Evolutionary conservation across 2,113 vertebrate genomes (phyloP).

Genomic region (Paedocypris sp.): DNA sequence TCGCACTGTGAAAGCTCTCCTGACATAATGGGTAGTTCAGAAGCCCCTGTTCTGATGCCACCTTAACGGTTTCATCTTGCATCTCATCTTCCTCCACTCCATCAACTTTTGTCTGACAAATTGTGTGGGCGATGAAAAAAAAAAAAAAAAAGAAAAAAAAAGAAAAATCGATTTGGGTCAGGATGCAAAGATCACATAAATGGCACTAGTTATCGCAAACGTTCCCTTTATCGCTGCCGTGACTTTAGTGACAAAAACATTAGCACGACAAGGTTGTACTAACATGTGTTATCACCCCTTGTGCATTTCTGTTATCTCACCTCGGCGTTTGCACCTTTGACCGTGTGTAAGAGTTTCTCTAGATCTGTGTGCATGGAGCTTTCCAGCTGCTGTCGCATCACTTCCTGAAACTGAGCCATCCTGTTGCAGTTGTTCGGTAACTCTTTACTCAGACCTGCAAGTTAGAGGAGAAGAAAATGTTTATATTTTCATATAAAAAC

Average conservation of each 20-base stretch:
- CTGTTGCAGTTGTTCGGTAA: slow-evolving; percentile 58
- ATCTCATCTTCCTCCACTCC: not conserved
- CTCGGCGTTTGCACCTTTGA: slow-evolving; percentile 67
- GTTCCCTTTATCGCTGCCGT: too few relatives aligned
- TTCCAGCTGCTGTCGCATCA: slow-evolving; percentile 90
- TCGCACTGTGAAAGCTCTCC: not conserved
- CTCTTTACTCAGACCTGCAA: slow-evolving; percentile 73
- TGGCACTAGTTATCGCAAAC: too few relatives aligned
- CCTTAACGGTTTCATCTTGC: not conserved
- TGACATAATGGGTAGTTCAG: not conserved
- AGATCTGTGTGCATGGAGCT: slow-evolving; percentile 82
- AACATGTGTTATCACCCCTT: not conserved
- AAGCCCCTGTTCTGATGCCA: not conserved
- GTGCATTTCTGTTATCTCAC: slow-evolving; percentile 44
- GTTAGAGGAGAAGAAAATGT: too few relatives aligned
- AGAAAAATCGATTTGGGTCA: too few relatives aligned
- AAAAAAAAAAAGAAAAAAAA: too few relatives aligned
- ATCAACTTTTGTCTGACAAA: too few relatives aligned
- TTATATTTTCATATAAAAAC: too few relatives aligned
- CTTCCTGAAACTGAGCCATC: slow-evolving; percentile 87
- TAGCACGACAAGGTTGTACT: too few relatives aligned
- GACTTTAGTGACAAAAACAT: too few relatives aligned
- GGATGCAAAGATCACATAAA: too few relatives aligned
- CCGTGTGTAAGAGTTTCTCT: slow-evolving; percentile 74
- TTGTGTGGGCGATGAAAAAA: too few relatives aligned